These are phyloP conservation scores for Hippocampus barbouri DNA, from an alignment of 2,113 vertebrate genomes.

Conservation along the genomic window DNA sequence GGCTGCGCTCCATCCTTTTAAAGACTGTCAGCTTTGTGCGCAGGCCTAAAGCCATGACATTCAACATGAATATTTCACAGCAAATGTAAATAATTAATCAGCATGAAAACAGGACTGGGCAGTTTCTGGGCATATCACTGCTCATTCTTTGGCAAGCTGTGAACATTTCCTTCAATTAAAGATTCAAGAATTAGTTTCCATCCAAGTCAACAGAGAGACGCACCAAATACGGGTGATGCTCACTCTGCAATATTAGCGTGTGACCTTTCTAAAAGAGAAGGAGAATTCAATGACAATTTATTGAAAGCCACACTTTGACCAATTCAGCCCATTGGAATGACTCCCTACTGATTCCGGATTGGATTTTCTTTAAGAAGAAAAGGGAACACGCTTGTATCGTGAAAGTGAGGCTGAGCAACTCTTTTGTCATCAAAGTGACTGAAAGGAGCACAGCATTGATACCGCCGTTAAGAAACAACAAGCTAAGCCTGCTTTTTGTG, in stretches of 20 bases:
- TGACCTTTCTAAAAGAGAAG: not conserved
- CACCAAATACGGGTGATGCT: slow-evolving; percentile 2
- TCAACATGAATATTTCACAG: slow-evolving; percentile 43
- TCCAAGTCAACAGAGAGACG: slow-evolving; percentile 34
- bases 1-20: slow-evolving; percentile 13
- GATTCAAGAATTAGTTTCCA: slow-evolving; percentile 31
- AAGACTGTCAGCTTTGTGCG: slow-evolving; percentile 27
- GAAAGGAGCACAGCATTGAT: not conserved
- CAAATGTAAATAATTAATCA: slow-evolving; percentile 45
- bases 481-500: not conserved
- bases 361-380: not conserved
- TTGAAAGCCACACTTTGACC: not conserved
- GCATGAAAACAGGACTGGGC: slow-evolving; percentile 22
- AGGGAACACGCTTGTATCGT: not conserved
- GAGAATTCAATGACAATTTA: not conserved
- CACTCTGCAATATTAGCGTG: not conserved
- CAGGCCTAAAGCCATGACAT: slow-evolving; percentile 33
- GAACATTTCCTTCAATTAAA: slow-evolving; percentile 47
- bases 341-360: not conserved
- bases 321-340: not conserved
- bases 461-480: not conserved
- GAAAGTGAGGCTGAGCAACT: not conserved
- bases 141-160: slow-evolving; percentile 31
- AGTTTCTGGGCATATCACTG: slow-evolving; percentile 28
- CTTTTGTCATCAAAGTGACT: not conserved